Evolutionary conservation across 1,140 invertebrate species (phyloP), one percentile per base, ranked within the genome.

Genomic region (Aleiodes sp.): DNA sequence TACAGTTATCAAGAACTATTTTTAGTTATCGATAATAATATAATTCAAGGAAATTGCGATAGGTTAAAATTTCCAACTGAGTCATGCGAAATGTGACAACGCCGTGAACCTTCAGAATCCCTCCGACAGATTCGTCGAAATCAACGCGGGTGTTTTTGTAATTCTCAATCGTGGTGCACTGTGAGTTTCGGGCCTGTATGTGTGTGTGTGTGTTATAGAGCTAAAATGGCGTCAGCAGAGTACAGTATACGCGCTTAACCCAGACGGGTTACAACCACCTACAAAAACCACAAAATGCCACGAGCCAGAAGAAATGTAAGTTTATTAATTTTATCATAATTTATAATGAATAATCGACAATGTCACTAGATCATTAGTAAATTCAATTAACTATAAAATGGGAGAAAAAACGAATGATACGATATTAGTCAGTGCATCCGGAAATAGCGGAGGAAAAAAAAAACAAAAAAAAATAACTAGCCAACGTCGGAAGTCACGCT

Each of bases 111-210:
- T 28, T 21, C 56, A 69, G 68, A 68, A 24, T 60, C 29, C 37
- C 67, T 56, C 56, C 61, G 10, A 63, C 70, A 67, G 67, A 72
- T 71, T 68, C 39, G 63, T 61, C 66, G 57, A 66, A 71, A 67
- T 66, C 52, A 72, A 78, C 76, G 76, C 75, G 72, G 74, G 76
- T 80, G 78, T 81, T 81, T 81, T 80, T 81, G 78, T 81, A 68
- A 80, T 77, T 74, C 70, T 73, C 68, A 71, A 72, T 64, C 73
- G 77, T 73, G 73, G 70, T 80, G 75, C 66, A 70, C 72, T 71
- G 76, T 74, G 78, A 76, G 67, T 61, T 72, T n/a, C n/a, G n/a
- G n/a, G n/a, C n/a, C n/a, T n/a, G n/a, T n/a, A n/a, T n/a, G n/a
- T n/a, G n/a, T n/a, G n/a, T n/a, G n/a, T 31, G 61, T 39, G 72